These are phyloP conservation scores for Melieria crassipennis DNA, from an alignment of 2,888 invertebrate species.

Conservation along the genomic window DNA sequence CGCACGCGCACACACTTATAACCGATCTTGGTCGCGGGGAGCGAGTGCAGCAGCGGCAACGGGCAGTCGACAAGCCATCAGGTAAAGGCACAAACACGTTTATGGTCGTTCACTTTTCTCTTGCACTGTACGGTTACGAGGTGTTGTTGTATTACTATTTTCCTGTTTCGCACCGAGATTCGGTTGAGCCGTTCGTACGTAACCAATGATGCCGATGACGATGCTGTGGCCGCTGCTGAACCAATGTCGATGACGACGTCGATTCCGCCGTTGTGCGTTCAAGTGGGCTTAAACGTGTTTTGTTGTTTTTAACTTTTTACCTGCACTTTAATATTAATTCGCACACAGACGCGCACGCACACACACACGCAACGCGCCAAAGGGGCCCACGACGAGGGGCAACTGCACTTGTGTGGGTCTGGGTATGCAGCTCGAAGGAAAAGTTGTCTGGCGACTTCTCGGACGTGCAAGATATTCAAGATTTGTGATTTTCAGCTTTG, in stretches of 20 bases:
- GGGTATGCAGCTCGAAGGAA: no score
- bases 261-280: slow-evolving; percentile 2
- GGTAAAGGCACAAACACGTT: no score
- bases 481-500: no score
- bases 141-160: neutral
- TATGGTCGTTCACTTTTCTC: neutral
- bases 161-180: neutral
- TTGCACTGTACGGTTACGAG: neutral
- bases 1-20: neutral
- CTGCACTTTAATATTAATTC: slow-evolving; percentile 9
- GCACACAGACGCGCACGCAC: neutral
- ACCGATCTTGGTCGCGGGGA: neutral
- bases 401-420: no score
- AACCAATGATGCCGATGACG: neutral
- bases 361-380: neutral
- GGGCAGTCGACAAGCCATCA: neutral
- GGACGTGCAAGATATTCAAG: no score
- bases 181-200: neutral
- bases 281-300: slow-evolving; percentile 15
- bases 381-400: no score
- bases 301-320: slow-evolving; percentile 11
- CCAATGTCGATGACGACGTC: slow-evolving; percentile 1
- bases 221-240: slow-evolving; percentile 7
- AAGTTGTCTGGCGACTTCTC: no score
- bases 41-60: neutral